Evolutionary conservation across 2,113 vertebrate species (phyloP).

Genomic region (Sporophila hypoxantha): DNA sequence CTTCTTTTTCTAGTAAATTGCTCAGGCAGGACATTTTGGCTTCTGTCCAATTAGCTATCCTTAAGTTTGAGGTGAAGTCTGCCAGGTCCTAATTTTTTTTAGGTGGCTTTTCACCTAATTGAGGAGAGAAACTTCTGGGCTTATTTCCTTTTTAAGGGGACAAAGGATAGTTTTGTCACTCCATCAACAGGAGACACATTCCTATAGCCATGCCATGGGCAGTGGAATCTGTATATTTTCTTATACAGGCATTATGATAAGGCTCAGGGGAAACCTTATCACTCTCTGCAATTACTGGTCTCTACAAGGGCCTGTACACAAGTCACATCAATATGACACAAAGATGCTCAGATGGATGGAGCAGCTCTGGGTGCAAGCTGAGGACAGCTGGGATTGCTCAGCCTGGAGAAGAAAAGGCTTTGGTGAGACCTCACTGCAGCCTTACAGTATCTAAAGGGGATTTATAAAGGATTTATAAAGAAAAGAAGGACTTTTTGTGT

Average conservation of each 20-base stretch:
- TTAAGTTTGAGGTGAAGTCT: no score
- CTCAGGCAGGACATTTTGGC: no score
- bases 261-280: not conserved
- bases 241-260: no score
- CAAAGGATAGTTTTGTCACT: no score
- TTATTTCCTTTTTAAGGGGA: no score
- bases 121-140: no score
- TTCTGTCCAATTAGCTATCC: no score
- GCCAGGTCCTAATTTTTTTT: no score
- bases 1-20: no score
- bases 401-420: not conserved
- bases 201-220: not conserved
- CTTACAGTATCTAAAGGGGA: not conserved
- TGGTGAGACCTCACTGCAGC: not conserved
- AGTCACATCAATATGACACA: not conserved
- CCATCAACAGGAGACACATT: no score
- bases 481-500: not conserved
- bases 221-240: not conserved
- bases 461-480: not conserved
- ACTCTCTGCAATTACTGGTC: not conserved
- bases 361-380: not conserved
- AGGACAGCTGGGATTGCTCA: not conserved
- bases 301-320: not conserved
- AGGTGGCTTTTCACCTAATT: no score
- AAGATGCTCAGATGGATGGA: not conserved